Base-by-base conservation (phyloP, 64 coral and sea anemone species). In the Actinia tenebrosa region DNA sequence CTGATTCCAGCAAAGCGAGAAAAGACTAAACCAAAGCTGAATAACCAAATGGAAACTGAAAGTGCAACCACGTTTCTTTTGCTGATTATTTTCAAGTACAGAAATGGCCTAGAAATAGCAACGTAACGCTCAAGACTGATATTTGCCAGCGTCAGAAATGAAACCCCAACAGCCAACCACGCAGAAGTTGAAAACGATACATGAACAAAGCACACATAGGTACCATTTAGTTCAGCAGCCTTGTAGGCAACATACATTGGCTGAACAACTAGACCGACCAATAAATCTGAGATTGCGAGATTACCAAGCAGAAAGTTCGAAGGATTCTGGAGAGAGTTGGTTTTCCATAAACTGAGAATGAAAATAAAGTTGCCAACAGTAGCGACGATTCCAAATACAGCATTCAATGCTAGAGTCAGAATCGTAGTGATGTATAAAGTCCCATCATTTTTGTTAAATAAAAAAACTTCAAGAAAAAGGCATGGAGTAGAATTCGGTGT, bases 271-370 rank as follows among this genome's bases (percentile, higher is more conserved):
- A 58, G n/a, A 0, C 91, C 91, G 3, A 96, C 80, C 71, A 93
- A 26, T 26, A 96, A 59, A 69, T 96, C 94, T 27, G 94, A 93
- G n/a, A 96, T 20, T 43, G 91, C 94, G 16, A 96, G 71, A 59
- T 92, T 96, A 22, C 91, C 91, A 85, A 96, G 94, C 17, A 96
- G 88, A 56, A 96, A 37, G 61, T 96, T 96, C 42, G 91, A 96
- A 59, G 91, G 85, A 71, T 85, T 93, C 19, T 87, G 94, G 25
- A 96, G 25, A 16, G 87, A 80, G 71, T 84, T 91, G 61, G 94
- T 95, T 37, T 77, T 86, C 64, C 56, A 64, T 20, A 95, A 46
- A 13, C 85, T 89, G 56, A 89, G 25, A 18, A 95, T 27, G 71
- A 91, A 89, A 16, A 95, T 77, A 1, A 84, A 77, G 80, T 95